Evolutionary conservation across 2,888 invertebrate species (phyloP).

Genomic region (Boloria euphrosyne): DNA sequence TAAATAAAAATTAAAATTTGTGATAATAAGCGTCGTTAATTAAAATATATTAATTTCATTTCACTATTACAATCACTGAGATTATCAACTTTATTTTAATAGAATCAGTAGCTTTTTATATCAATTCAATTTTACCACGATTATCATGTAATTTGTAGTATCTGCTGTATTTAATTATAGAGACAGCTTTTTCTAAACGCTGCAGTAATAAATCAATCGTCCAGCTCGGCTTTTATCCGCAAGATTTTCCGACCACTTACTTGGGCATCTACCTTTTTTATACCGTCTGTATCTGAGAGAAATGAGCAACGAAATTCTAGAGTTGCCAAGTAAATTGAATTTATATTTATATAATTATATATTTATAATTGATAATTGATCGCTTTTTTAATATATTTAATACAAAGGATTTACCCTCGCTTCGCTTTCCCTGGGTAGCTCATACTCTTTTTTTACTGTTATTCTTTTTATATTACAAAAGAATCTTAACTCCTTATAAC

Average conservation of each 20-base stretch:
- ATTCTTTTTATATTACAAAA: too few relatives aligned
- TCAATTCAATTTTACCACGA: conserved; percentile 7
- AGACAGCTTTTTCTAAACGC: conserved; percentile 34
- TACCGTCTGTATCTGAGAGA: conserved; percentile 27
- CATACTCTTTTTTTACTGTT: too few relatives aligned
- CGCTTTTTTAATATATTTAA: not conserved
- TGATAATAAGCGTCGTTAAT: too few relatives aligned
- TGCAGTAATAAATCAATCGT: conserved; percentile 41
- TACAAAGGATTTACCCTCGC: too few relatives aligned
- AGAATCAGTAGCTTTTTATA: not conserved
- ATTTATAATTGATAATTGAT: not conserved
- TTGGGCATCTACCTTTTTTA: conserved; percentile 34
- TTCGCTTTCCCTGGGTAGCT: too few relatives aligned
- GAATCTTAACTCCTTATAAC: too few relatives aligned
- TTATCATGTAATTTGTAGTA: conserved; percentile 9
- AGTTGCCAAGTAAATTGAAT: not conserved
- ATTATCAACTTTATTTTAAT: too few relatives aligned
- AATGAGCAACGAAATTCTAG: conserved; percentile 3
- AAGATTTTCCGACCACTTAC: conserved; percentile 37
- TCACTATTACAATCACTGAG: too few relatives aligned
- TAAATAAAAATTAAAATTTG: too few relatives aligned
- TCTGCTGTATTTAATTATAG: conserved; percentile 27
- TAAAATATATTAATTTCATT: too few relatives aligned
- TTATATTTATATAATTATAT: not conserved
- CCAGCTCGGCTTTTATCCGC: conserved; percentile 37